These are phyloP conservation scores for Cheilosia pagana DNA, from an alignment of 2,888 invertebrate genomes.

Conservation along the genomic window DNA sequence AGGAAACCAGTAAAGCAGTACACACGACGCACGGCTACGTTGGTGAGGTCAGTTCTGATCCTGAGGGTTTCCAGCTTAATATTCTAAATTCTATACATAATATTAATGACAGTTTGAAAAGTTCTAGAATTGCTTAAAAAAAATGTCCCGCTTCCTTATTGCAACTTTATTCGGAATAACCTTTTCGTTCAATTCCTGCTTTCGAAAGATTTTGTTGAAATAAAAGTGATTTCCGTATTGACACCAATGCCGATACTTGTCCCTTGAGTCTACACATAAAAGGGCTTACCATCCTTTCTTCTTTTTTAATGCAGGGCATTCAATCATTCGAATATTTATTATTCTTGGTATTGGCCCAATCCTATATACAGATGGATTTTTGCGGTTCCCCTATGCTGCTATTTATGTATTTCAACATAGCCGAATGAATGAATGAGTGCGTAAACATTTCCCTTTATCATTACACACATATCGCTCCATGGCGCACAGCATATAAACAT, in stretches of 20 bases:
- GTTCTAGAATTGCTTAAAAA: too few relatives aligned
- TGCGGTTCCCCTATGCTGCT: constrained; percentile 6
- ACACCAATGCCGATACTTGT: neutral
- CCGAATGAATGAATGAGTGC: neutral
- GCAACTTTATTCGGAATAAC: too few relatives aligned
- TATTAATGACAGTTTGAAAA: too few relatives aligned
- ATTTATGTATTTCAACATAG: constrained; percentile 7
- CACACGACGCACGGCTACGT: too few relatives aligned
- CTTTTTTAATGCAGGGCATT: constrained; percentile 3
- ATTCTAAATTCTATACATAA: too few relatives aligned
- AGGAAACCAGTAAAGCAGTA: too few relatives aligned
- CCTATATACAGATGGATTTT: neutral
- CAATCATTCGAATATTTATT: neutral
- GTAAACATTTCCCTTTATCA: constrained; percentile 15
- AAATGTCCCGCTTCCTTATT: too few relatives aligned
- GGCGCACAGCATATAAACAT: neutral
- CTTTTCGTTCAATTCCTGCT: too few relatives aligned
- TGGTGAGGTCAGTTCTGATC: too few relatives aligned
- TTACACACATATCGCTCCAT: neutral
- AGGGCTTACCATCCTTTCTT: neutral
- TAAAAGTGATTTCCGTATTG: neutral
- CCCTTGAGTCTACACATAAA: neutral
- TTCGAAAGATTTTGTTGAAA: too few relatives aligned
- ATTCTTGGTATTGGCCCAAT: neutral
- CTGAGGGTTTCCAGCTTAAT: too few relatives aligned